Conservation (phyloP, 2,888 invertebrate species). For the Epinotia bilunana region DNA sequence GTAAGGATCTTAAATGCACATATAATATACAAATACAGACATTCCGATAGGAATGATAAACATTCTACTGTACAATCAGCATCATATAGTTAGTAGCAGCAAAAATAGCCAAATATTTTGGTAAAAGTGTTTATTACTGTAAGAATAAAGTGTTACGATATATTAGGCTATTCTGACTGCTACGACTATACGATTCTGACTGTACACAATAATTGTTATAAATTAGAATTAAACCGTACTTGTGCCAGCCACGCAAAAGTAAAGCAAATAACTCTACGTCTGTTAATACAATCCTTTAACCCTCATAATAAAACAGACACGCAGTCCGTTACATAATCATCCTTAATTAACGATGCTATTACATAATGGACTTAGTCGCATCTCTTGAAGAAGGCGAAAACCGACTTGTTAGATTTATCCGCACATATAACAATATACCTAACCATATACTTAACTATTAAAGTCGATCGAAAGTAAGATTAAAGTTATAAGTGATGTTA, state of each 20-base stretch:
- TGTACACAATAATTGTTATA: neutral
- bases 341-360: neutral
- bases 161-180: too few relatives aligned
- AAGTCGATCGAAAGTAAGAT: neutral
- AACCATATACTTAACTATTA: neutral
- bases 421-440: neutral
- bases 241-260: neutral
- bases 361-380: neutral
- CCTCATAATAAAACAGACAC: neutral
- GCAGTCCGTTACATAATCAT: neutral
- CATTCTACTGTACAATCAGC: neutral
- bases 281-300: neutral
- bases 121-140: too few relatives aligned
- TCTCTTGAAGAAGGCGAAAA: neutral
- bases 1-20: too few relatives aligned
- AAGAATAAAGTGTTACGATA: too few relatives aligned
- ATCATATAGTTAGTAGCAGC: too few relatives aligned
- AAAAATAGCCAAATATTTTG: too few relatives aligned
- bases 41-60: constrained; percentile 5
- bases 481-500: neutral
- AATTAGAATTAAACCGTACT: constrained; percentile 7
- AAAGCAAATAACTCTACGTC: neutral
- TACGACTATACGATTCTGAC: too few relatives aligned
- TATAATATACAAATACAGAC: neutral
- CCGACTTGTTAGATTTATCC: neutral